A percentile compares a stretch with the other conserved stretches of the same genome.
These are phyloP conservation scores for Acanthisitta chloris DNA, from an alignment of 2,113 vertebrate genomes.

Conservation along the genomic window DNA sequence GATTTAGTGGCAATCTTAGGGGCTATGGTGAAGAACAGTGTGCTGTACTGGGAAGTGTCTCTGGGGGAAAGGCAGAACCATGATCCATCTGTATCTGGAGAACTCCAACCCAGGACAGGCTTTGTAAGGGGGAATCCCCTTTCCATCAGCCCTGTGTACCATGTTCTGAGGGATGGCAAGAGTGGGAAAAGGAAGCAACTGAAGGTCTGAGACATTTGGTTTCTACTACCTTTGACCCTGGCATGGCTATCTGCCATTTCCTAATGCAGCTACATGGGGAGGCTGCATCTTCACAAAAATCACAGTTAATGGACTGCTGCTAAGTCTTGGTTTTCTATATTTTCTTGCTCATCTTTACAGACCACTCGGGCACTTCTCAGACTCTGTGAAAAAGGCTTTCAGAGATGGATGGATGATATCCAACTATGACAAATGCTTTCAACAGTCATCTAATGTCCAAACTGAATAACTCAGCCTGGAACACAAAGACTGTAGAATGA, in stretches of 20 bases:
- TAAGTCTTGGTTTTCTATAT: neutral
- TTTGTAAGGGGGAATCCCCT: neutral
- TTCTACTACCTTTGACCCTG: neutral
- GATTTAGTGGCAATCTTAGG: neutral
- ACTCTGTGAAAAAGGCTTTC: neutral
- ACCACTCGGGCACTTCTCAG: neutral
- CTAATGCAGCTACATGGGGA: neutral
- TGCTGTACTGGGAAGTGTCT: neutral
- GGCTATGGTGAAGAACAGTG: accelerated
- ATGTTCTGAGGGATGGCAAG: neutral
- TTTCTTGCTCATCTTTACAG: neutral
- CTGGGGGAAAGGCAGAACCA: neutral
- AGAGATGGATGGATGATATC: neutral
- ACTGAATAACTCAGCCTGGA: neutral
- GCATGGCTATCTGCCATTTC: neutral
- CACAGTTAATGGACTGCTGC: neutral
- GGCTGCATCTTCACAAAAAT: neutral
- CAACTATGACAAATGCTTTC: slow-evolving; percentile 39
- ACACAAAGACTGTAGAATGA: neutral
- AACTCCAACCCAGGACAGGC: neutral
- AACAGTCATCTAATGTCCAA: neutral
- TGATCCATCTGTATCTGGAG: neutral
- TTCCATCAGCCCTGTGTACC: neutral
- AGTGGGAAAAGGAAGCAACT: neutral
- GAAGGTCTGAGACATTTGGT: neutral